Percentiles rank a stretch among this genome's conserved stretches.
Conservation (phyloP, 2,113 vertebrate species). For the Gambusia holbrooki region DNA sequence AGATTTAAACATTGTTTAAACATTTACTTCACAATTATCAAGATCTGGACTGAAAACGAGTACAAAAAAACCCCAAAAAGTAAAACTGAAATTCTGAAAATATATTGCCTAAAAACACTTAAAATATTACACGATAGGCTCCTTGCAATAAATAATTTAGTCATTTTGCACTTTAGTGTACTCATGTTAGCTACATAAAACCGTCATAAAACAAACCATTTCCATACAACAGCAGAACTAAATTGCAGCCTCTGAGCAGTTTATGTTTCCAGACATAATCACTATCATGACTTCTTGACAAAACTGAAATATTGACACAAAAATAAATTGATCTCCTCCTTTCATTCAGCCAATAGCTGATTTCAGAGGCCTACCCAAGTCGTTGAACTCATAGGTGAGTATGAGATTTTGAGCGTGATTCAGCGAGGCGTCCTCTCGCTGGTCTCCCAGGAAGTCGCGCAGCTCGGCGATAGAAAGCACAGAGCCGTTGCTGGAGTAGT, state of each 20-base stretch:
- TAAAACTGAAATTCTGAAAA: neutral
- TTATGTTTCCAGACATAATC: conserved; percentile 1
- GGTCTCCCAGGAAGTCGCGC: conserved; percentile 89
- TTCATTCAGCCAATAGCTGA: conserved; percentile 23
- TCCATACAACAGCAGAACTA: neutral
- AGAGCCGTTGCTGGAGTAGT: conserved; percentile 86
- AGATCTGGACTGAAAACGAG: neutral
- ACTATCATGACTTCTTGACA: conserved; percentile 1
- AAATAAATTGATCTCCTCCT: conserved; percentile 9
- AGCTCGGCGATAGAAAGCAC: conserved; percentile 87
- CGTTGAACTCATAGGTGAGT: conserved; percentile 86
- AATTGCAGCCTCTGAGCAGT: neutral
- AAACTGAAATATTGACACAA: conserved; percentile 1
- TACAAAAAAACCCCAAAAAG: neutral
- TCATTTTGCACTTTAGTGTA: no score
- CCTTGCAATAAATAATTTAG: no score
- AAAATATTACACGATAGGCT: neutral
- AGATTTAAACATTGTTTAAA: no score
- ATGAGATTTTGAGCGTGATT: conserved; percentile 82
- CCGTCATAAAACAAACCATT: neutral
- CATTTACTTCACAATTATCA: no score
- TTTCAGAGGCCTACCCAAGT: conserved; percentile 82
- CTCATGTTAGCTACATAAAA: neutral
- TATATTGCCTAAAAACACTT: neutral
- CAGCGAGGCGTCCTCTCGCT: conserved; percentile 87